A percentile compares a stretch with the other conserved stretches of the same genome.
phyloP scores from a whole-genome alignment of 2,113 vertebrate species.

The Antechinus flavipes region DNA sequence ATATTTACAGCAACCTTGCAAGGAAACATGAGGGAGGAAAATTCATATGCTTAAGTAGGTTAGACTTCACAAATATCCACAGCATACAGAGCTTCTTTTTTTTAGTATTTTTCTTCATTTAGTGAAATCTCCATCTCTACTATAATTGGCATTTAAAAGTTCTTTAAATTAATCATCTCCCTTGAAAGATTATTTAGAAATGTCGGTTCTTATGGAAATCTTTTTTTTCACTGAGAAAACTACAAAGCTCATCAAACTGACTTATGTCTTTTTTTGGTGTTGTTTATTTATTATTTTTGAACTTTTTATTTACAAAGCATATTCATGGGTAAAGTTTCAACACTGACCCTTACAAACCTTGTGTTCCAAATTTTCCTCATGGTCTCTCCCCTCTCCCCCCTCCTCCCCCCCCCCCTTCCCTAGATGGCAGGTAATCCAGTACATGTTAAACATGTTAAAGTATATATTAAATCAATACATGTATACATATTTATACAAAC shows the following conservation, averaged over 20 bases:
- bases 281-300: too few relatives aligned
- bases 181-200: not conserved
- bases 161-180: not conserved
- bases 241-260: not conserved
- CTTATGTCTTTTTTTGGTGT: not conserved
- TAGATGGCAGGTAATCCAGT: too few relatives aligned
- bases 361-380: too few relatives aligned
- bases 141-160: not conserved
- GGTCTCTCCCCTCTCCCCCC: too few relatives aligned
- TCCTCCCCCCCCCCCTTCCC: too few relatives aligned
- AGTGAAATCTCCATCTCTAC: not conserved
- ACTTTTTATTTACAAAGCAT: too few relatives aligned
- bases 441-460: too few relatives aligned
- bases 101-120: not conserved
- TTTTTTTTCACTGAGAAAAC: not conserved
- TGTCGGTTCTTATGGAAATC: not conserved
- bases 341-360: too few relatives aligned
- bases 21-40: not conserved
- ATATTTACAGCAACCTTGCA: not conserved
- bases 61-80: not conserved
- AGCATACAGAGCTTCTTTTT: not conserved
- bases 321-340: too few relatives aligned
- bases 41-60: not conserved
- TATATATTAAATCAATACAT: too few relatives aligned
- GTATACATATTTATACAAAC: not conserved